Base-by-base conservation (phyloP, 2,113 vertebrate genomes). In the Caranx ignobilis region DNA sequence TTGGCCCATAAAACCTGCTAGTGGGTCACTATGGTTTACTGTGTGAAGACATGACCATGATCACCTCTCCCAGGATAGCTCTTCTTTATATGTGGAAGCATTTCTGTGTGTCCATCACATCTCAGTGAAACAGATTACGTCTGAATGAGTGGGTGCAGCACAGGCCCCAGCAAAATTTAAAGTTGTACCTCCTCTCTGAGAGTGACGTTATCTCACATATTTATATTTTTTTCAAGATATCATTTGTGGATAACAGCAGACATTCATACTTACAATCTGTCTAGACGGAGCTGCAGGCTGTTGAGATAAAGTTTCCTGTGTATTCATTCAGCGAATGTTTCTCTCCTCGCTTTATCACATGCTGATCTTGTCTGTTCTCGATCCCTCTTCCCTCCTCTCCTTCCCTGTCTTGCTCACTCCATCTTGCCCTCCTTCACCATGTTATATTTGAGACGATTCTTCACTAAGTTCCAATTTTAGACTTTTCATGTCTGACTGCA, bases 401-500 rank as follows among this genome's bases (percentile, higher is more conserved):
- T 45, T 52, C 6, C 16, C 34, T 13, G 6, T 47, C 61, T 59
- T 13, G 6, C 34, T 66, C 41, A 8, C 34, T 41, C 39, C 55
- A 21, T 67, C 39, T 10, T 55, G 13, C 47, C 43, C 54, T 63
- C 75, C 50, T 21, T 77, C 11, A 3, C 16, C 11, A 32, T 45
- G 34, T 68, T 39, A 26, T 13, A 55, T 72, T 60, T 64, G 26
- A 35, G 64, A 57, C 6, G 7, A 50, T 52, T 79, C 41, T 60
- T 70, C 57, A 60, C 31, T 34, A 68, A 75, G 37, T n/a, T 68
- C 57, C 63, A 76, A 71, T 75, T 62, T 81, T 70, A 75, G 73
- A 77, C 18, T 54, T 52, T 45, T 79, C 39, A 72, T 76, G 43
- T 65, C n/a, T 19, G 18, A 39, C 59, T 26, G 34, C 59, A 66